These are phyloP conservation scores for Drosophila mulleri DNA, from an alignment of 2,888 invertebrate genomes.

Conservation along the genomic window DNA sequence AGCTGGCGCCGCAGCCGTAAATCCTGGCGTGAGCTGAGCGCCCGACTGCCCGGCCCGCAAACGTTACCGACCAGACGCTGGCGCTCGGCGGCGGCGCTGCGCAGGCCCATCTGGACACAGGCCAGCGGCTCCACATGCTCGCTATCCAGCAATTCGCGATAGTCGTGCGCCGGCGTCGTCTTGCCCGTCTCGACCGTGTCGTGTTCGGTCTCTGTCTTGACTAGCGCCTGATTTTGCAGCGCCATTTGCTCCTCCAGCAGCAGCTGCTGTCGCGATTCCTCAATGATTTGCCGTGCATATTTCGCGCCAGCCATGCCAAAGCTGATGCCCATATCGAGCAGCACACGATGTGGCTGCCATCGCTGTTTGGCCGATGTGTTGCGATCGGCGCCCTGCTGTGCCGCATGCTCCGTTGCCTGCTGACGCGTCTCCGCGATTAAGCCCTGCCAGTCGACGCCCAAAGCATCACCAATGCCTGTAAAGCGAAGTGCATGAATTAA, in stretches of 20 bases:
- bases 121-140: conserved; percentile 85
- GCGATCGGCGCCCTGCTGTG: conserved; percentile 81
- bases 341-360: conserved; percentile 92
- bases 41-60: conserved; percentile 91
- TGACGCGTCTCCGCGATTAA: conserved; percentile 91
- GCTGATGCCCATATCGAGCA: conserved; percentile 93
- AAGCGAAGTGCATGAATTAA: conserved; percentile 16
- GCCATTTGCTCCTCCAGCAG: conserved; percentile 75
- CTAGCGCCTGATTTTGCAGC: conserved; percentile 17
- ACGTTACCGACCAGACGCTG: conserved; percentile 89
- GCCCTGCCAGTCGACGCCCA: conserved; percentile 98
- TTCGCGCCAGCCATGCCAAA: conserved; percentile 90
- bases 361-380: conserved; percentile 89
- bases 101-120: conserved; percentile 87
- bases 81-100: conserved; percentile 87
- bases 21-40: conserved; percentile 92
- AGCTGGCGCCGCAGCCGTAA: conserved; percentile 90
- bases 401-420: conserved; percentile 69
- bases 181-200: conserved; percentile 16
- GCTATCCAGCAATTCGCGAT: conserved; percentile 54
- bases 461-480: conserved; percentile 91
- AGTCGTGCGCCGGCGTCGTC: conserved; percentile 85
- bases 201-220: conserved; percentile 20
- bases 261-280: conserved; percentile 81
- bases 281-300: conserved; percentile 86